Evolutionary conservation across 2,888 invertebrate genomes (phyloP), one percentile per base, ranked within the genome.

Genomic region (Melieria picta): DNA sequence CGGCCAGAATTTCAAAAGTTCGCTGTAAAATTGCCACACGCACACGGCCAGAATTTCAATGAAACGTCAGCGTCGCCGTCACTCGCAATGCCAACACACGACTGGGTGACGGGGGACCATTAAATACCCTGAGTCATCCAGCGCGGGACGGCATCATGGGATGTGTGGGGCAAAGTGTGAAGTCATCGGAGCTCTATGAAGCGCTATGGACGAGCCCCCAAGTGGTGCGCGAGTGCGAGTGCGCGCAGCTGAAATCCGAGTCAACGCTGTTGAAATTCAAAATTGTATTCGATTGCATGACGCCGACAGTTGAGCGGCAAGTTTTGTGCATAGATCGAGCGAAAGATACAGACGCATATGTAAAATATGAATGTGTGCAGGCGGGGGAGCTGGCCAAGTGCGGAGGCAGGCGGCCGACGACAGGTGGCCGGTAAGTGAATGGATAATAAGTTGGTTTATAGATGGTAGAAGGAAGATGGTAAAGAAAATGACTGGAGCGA

Each of bases 161-260:
- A 16, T 16, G 56, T 7, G 10, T 56, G 13, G 7, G 3, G 56
- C 16, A 30, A 56, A 56, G n/a, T 56, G 56, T 56, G 56, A 9
- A n/a, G 13, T 16, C 13, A 56, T 13, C 13, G 16, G 9, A 60
- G 42, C 45, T n/a, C 45, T 9, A 13, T 50, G 46, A 61, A 30
- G 42, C 45, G 43, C 45, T 9, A 13, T 50, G 46, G 68, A 30
- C 68, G 68, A 68, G 68, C 68, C 68, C 52, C 68, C 55, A 43
- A 11, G 9, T 56, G 13, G 7, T 30, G 56, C 30, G 6, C 56
- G 30, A 30, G 9, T 55, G 55, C 16, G 16, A 5, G 4, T 9
- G 55, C 7, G 11, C n/a, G 43, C 2, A 7, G 11, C 46, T 46
- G 65, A 45, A 47, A 65, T 46, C 11, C 45, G 16, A 46, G 30